Evolutionary conservation across 2,888 invertebrate species (phyloP).

Genomic region (Micropterix aruncella): DNA sequence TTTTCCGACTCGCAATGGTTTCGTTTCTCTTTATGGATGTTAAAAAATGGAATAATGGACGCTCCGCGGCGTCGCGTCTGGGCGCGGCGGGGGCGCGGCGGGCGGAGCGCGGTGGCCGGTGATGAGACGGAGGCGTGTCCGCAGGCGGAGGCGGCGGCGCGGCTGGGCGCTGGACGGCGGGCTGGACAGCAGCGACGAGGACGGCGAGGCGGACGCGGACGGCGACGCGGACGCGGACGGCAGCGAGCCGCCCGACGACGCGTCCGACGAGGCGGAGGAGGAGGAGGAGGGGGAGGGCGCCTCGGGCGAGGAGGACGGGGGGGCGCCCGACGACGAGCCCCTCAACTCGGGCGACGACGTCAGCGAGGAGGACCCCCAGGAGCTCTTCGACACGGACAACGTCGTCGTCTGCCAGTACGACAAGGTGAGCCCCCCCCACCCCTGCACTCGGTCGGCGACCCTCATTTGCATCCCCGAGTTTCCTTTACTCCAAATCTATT

Average conservation of each 20-base stretch:
- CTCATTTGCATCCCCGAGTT: too few species aligned
- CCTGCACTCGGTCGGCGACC: too few species aligned
- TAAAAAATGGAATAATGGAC: too few species aligned
- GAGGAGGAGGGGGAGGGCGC: constrained; percentile 46
- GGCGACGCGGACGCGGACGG: constrained; percentile 47
- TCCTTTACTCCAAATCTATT: too few species aligned
- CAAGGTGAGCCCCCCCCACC: too few species aligned
- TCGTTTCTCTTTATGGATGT: too few species aligned
- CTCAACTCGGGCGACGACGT: constrained; percentile 95
- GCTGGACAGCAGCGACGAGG: constrained; percentile 58
- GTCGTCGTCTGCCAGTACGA: constrained; percentile 99
- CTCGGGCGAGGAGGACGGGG: constrained; percentile 48
- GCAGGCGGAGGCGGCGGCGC: constrained; percentile 12
- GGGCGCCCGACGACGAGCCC: constrained; percentile 70
- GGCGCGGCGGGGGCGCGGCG: constrained; percentile 33
- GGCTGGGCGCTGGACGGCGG: constrained; percentile 44
- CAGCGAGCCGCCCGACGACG: constrained; percentile 63
- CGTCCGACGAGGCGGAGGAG: constrained; percentile 47
- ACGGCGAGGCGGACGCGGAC: constrained; percentile 62
- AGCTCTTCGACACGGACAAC: constrained; percentile 97
- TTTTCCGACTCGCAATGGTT: too few species aligned
- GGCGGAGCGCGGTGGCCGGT: constrained; percentile 20
- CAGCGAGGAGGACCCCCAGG: constrained; percentile 87
- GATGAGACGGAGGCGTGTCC: too few species aligned
- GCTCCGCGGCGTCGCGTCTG: constrained; percentile 32